A percentile compares a stretch with the other conserved stretches of the same genome.
Conservation (phyloP, 2,888 invertebrate species). For the Flexamia atlantica region DNA sequence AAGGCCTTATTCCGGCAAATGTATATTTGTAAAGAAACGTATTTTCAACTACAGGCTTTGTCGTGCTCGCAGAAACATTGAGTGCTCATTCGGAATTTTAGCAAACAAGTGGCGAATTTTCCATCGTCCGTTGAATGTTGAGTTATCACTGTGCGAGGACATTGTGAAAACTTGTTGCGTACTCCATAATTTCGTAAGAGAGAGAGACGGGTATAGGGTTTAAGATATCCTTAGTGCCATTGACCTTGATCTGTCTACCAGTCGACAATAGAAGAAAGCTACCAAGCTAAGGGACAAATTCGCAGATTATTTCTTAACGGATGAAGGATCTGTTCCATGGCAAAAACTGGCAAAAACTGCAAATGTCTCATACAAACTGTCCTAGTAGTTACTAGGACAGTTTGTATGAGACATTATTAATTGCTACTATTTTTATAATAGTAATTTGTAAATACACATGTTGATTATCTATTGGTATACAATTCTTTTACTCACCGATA, state of each 20-base stretch:
- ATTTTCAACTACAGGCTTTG: constrained; percentile 68
- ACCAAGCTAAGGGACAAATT: constrained; percentile 65
- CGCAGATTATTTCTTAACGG: constrained; percentile 62
- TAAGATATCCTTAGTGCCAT: constrained; percentile 32
- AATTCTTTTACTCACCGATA: constrained; percentile 2
- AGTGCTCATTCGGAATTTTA: constrained; percentile 69
- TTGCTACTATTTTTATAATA: constrained; percentile 5
- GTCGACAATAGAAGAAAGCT: constrained; percentile 45
- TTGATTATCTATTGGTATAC: constrained; percentile 5
- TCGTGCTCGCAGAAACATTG: constrained; percentile 67
- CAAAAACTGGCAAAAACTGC: constrained; percentile 64
- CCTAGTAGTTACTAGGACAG: constrained; percentile 5
- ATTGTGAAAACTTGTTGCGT: constrained; percentile 9
- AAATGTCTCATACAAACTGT: too few relatives aligned
- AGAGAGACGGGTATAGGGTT: neutral
- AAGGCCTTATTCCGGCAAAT: constrained; percentile 66
- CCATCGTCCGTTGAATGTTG: constrained; percentile 66
- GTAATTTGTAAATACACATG: neutral
- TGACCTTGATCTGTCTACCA: constrained; percentile 61
- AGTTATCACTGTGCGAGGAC: constrained; percentile 57
- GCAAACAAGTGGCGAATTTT: constrained; percentile 72
- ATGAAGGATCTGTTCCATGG: constrained; percentile 65
- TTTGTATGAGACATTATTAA: constrained; percentile 9
- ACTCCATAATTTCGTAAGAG: constrained; percentile 5
- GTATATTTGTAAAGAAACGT: constrained; percentile 65